Evolutionary conservation across 2,888 invertebrate genomes (phyloP), one percentile per base, ranked within the genome.

Genomic region (Trypoxylon attenuatum): DNA sequence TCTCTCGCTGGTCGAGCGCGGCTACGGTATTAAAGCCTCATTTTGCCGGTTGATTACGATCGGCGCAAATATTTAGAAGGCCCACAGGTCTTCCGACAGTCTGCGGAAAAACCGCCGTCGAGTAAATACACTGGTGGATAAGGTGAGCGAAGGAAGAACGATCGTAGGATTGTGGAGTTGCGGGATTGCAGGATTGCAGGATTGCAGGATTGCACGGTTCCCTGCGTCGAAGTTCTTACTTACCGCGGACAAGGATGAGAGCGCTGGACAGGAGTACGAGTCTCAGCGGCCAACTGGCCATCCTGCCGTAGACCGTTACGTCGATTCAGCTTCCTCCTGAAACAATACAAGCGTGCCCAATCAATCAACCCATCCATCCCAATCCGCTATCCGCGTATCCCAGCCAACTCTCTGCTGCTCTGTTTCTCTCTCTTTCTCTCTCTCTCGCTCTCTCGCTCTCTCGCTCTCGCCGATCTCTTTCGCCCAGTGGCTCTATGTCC

Each of bases 251-350:
- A 82, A 85, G 83, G 82, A 85, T 81, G 79, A 86, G 82, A 78
- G 81, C 75, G 81, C 82, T 82, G 83, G 83, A 81, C 77, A 87
- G 84, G 77, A 86, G 78, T 77, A 79, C 80, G 79, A 83, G 80
- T 79, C 81, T 84, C 77, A 85, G 78, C 82, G 82, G 83, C 83
- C 82, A 83, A 81, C 83, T 78, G 84, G 83, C 84, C 84, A 85
- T 85, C 82, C 81, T 84, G 85, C 78, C 81, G 82, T 82, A 83
- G 83, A 84, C 80, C 85, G 87, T 86, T 87, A 87, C 87, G 87
- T 87, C 83, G 87, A 87, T 86, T 84, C 86, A 82, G 85, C 84
- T 82, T 85, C 82, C 85, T 87, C 87, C 87, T 87, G 85, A 82
- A 85, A 87, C 87, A 84, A 84, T 82, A 83, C 80, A 82, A 84